Evolutionary conservation across 2,797 vertebrate genomes (phyloP).

Genomic region (Schizopygopsis pylzovi): DNA sequence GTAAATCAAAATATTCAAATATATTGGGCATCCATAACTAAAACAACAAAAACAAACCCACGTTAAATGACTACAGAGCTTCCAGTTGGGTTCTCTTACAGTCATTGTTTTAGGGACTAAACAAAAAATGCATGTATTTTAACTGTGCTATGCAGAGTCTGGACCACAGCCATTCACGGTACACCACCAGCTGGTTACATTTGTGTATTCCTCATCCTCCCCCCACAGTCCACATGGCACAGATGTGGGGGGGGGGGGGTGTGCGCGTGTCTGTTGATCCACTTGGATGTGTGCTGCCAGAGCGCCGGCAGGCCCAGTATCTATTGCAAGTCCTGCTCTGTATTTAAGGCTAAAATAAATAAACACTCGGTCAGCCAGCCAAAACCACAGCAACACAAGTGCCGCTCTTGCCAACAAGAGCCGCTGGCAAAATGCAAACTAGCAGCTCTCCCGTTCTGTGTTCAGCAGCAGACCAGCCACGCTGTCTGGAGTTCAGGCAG

Average conservation of each 20-base stretch:
- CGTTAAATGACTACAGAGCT: neutral
- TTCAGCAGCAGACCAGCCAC: conserved; percentile 32
- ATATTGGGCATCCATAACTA: neutral
- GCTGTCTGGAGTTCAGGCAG: conserved; percentile 37
- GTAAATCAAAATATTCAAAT: neutral
- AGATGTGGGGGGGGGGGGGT: conserved; percentile 37
- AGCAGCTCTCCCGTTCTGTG: conserved; percentile 8
- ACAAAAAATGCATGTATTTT: conserved; percentile 7
- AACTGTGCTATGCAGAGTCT: conserved; percentile 6
- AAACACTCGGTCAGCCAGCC: conserved; percentile 44
- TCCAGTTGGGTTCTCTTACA: neutral
- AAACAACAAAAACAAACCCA: neutral
- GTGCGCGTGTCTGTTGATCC: neutral
- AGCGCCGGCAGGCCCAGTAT: conserved; percentile 19
- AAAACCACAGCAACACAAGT: conserved; percentile 49
- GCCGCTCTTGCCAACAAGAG: conserved; percentile 31
- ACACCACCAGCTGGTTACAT: conserved; percentile 47
- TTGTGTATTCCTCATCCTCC: conserved; percentile 8
- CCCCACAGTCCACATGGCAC: conserved; percentile 33
- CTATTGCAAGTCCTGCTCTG: conserved; percentile 47
- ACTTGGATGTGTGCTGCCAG: conserved; percentile 11
- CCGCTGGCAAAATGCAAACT: conserved; percentile 34
- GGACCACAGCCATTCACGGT: conserved; percentile 39
- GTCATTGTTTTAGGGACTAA: conserved; percentile 15
- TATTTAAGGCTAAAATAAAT: conserved; percentile 54